A percentile compares a stretch with the other conserved stretches of the same genome.
Evolutionary conservation across 2,113 vertebrate species (phyloP).

Genomic region (Xenopus borealis): DNA sequence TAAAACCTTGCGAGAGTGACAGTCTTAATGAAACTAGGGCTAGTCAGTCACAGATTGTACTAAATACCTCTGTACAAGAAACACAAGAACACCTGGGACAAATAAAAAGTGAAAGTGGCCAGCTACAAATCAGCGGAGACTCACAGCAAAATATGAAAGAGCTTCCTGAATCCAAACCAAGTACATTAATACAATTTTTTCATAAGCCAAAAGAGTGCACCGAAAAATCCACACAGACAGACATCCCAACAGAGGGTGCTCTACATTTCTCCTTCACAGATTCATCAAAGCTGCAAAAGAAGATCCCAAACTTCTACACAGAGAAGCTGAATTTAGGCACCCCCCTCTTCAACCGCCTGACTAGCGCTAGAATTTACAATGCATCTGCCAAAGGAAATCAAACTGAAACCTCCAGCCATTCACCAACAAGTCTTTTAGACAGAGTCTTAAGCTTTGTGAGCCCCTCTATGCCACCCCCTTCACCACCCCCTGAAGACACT

Average conservation of each 20-base stretch:
- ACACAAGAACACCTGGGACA: background rate
- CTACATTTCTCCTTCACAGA: background rate
- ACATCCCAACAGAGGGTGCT: background rate
- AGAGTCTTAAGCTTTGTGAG: background rate
- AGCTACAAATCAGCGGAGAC: background rate
- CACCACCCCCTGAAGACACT: constrained; percentile 3
- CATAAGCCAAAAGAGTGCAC: background rate
- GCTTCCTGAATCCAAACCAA: background rate
- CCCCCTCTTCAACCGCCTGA: background rate
- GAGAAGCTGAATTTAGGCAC: background rate
- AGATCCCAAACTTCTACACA: background rate
- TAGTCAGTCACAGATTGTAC: background rate
- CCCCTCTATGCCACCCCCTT: background rate
- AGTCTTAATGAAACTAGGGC: background rate
- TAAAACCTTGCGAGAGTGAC: too few relatives aligned
- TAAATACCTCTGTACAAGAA: background rate
- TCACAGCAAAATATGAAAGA: background rate
- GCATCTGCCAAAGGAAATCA: background rate
- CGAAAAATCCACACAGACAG: background rate
- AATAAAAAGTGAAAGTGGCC: background rate
- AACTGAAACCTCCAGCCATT: background rate
- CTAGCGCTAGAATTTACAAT: background rate
- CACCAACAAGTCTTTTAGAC: background rate
- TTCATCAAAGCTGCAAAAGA: background rate
- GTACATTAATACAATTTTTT: background rate